Evolutionary conservation across 2,113 vertebrate genomes (phyloP).

Genomic region (Beaufortia kweichowensis): DNA sequence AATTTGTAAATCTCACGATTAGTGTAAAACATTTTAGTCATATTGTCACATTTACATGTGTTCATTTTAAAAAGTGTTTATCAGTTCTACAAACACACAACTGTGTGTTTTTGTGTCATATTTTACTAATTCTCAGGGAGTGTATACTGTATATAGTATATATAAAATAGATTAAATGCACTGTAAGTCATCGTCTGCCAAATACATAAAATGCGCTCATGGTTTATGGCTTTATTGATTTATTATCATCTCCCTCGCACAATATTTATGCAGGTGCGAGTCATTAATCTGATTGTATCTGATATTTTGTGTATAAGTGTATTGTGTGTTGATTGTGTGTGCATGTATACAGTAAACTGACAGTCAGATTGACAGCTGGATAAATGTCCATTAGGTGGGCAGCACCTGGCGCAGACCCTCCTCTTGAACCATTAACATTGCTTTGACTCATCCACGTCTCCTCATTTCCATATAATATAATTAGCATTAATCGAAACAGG

Average conservation of each 20-base stretch:
- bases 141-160: too few species aligned
- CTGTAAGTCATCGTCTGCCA: neutral
- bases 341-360: constrained; percentile 13
- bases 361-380: constrained; percentile 28
- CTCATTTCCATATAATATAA: constrained; percentile 36
- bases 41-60: too few species aligned
- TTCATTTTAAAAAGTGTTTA: too few species aligned
- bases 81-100: too few species aligned
- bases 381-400: constrained; percentile 34
- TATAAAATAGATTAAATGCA: too few species aligned
- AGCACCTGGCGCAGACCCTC: constrained; percentile 31
- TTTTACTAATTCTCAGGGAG: too few species aligned
- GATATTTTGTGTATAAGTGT: neutral
- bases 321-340: neutral
- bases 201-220: neutral
- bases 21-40: too few species aligned
- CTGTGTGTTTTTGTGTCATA: too few species aligned
- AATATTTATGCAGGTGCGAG: neutral
- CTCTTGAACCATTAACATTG: constrained; percentile 36
- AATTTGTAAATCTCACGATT: too few species aligned
- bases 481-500: constrained; percentile 18
- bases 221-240: neutral
- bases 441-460: constrained; percentile 10
- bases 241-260: neutral
- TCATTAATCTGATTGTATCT: neutral